Percentiles rank a stretch among this genome's conserved stretches.
These are phyloP conservation scores for Melanchra persicariae DNA, from an alignment of 2,888 invertebrate genomes.

Conservation along the genomic window DNA sequence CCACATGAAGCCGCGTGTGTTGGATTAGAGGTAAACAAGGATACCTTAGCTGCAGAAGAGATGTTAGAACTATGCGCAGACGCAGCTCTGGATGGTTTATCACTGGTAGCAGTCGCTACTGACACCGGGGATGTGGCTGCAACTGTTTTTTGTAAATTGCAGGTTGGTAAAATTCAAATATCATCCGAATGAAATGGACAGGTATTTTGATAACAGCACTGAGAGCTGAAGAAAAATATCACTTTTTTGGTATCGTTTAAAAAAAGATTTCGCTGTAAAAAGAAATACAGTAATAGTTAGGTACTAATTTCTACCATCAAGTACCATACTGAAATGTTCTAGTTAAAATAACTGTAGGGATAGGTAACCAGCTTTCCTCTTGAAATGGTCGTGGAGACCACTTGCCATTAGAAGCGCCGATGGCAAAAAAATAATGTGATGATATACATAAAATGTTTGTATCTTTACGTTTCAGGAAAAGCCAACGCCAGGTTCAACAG, in stretches of 20 bases:
- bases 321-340: neutral
- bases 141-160: slow-evolving; percentile 93
- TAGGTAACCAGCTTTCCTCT: neutral
- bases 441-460: neutral
- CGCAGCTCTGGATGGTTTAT: slow-evolving; percentile 92
- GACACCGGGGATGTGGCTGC: slow-evolving; percentile 90
- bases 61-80: slow-evolving; percentile 91
- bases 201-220: too few relatives aligned
- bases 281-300: too few relatives aligned
- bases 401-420: too few relatives aligned
- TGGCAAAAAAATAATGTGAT: too few relatives aligned
- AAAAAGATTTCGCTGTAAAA: too few relatives aligned
- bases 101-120: slow-evolving; percentile 91
- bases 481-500: slow-evolving; percentile 74
- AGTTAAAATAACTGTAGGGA: neutral
- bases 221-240: too few relatives aligned
- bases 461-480: slow-evolving; percentile 70
- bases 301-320: too few relatives aligned
- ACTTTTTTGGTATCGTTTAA: too few relatives aligned
- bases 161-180: slow-evolving; percentile 82
- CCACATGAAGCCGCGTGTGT: slow-evolving; percentile 90
- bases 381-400: neutral
- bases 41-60: slow-evolving; percentile 91
- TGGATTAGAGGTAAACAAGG: slow-evolving; percentile 90
- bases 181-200: too few relatives aligned